Base-by-base conservation (phyloP, 1,140 invertebrate species). In the Cyrtorhinus lividipennis region DNA sequence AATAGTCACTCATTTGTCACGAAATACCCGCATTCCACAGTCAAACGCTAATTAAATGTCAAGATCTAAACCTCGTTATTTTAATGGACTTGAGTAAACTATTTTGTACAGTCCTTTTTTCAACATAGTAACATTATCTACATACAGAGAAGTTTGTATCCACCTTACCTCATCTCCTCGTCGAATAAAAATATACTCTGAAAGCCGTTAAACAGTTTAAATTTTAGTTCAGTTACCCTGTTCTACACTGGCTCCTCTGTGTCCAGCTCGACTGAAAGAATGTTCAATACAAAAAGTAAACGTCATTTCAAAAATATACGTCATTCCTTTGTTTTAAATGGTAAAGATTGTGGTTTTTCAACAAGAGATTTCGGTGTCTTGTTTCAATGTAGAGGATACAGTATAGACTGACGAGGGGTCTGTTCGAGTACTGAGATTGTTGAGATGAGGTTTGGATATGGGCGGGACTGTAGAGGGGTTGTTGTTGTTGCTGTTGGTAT, bases 341-440 rank as follows among this genome's bases (percentile, higher is more conserved):
- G 56, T 10, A 8, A 30, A 59, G 24, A 53, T 59, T 22, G 5
- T 8, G n/a, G n/a, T n/a, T n/a, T 22, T 25, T 64, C 27, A 64
- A 30, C 63, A 64, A 30, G 62, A 64, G 57, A 64, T 60, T 56
- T 64, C 63, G 12, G 63, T 56, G 26, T 64, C 63, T 61, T 57
- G 38, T 64, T 64, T 64, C 24, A 64, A 24, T 13, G 57, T 59
- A 15, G 62, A 59, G 15, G 63, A 64, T 18, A 64, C 59, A 53
- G 59, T 60, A 27, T 46, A 64, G 22, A 64, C 56, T n/a, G n/a
- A n/a, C 56, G 30, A 56, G 23, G 53, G 45, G 25, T n/a, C 25
- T 24, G 25, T 25, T 13, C 48, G 48, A 56, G 45, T 24, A 22
- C 56, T 45, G 23, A 62, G 48, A 25, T 56, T 15, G 27, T 63